Evolutionary conservation across 1,140 invertebrate species (phyloP), one percentile per base, ranked within the genome.

Genomic region (Rhopalosiphum padi): DNA sequence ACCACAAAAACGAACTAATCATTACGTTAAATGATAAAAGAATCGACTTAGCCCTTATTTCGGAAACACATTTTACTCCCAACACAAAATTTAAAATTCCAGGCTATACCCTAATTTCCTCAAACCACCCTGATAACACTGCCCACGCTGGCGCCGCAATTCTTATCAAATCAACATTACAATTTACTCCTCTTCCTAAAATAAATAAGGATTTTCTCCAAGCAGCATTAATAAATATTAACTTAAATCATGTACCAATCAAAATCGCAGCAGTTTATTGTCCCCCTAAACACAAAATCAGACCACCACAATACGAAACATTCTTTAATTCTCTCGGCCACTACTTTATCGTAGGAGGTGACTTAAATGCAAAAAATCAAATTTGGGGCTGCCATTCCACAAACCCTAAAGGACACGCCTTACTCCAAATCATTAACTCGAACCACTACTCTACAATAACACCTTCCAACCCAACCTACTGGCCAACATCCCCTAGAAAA

Each of bases 21-120:
- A 91, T 91, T 35, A 94, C 94, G 25, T 37, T 94, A 68, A 37
- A 94, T n/a, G 53, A 83, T 23, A 68, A 94, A 85, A 91, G 94
- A 93, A 94, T 95, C 15, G 94, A 94, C 37, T 91, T 94, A 30
- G 46, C 93, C 9, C 77, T 94, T 5, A 94, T 94, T 23, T 93
- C 94, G 21, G 94, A 94, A 94, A 89, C 94, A 2, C 94, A 94
- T 37, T 94, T 94, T 35, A 94, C 94, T 11, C 37, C 91, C 23
- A 94, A 93, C 82, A 53, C 77, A 22, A 93, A 94, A 53, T 88
- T 94, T n/a, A 91, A 86, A 41, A 94, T 94, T 8, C 37, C 77
- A 5, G 83, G 43, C n/a, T 87, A 87, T 60, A 46, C 7, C 11
- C 18, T 91, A 25, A 87, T 92, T 87, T 60, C 87, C 11, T 46